Evolutionary conservation across 2,888 invertebrate species (phyloP).

Genomic region (Pachycephus smyrnensis): DNA sequence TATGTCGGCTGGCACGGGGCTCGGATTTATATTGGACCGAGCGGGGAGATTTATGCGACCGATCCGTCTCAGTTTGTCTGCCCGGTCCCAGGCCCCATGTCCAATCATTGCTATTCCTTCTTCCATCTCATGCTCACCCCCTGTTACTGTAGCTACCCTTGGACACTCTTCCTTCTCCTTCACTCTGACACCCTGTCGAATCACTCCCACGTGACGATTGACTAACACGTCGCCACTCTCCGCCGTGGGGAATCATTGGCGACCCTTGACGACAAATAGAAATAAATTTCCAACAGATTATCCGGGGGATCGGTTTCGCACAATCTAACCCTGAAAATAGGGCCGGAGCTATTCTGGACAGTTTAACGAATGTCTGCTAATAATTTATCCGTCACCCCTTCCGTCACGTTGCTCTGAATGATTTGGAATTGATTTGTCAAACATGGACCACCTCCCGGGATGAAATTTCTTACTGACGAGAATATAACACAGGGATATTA

Average conservation of each 20-base stretch:
- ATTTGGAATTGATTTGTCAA: background rate
- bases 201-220: conserved; percentile 33
- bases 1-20: conserved; percentile 53
- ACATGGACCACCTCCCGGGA: background rate
- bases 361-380: background rate
- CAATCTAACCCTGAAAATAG: background rate
- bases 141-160: background rate
- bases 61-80: conserved; percentile 64
- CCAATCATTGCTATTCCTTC: conserved; percentile 33
- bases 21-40: conserved; percentile 60
- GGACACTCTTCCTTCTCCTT: background rate
- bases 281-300: conserved; percentile 58
- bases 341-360: background rate
- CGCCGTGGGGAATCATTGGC: conserved; percentile 42
- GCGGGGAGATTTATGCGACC: conserved; percentile 62
- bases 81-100: conserved; percentile 27
- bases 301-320: conserved; percentile 20
- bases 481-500: background rate
- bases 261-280: conserved; percentile 59
- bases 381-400: background rate
- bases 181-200: conserved; percentile 21
- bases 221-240: conserved; percentile 17
- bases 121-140: conserved; percentile 24
- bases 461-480: background rate
- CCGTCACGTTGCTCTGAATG: background rate